These are phyloP conservation scores for Tenodera sinensis DNA, from an alignment of 2,888 invertebrate species.

Conservation along the genomic window DNA sequence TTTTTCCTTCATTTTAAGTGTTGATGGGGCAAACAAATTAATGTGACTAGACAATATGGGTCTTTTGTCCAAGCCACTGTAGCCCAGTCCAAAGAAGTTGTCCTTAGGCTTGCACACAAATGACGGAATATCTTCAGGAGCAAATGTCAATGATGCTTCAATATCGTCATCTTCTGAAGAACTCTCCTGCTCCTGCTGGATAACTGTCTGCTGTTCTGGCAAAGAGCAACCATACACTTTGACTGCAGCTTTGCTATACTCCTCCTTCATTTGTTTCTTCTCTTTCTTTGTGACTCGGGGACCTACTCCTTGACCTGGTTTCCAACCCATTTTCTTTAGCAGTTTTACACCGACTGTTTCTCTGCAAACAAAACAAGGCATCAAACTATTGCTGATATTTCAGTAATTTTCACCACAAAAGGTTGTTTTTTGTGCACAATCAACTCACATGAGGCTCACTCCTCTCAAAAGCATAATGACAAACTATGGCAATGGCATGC, in stretches of 20 bases:
- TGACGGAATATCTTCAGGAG: constrained; percentile 78
- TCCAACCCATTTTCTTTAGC: constrained; percentile 89
- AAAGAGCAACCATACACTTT: constrained; percentile 54
- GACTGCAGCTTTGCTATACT: constrained; percentile 37
- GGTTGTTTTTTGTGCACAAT: too few species aligned
- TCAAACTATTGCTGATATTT: too few species aligned
- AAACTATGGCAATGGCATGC: too few species aligned
- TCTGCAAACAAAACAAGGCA: constrained; percentile 45
- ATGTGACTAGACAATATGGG: constrained; percentile 53
- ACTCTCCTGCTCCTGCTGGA: constrained; percentile 35
- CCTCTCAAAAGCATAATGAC: too few species aligned
- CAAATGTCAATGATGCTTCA: constrained; percentile 54
- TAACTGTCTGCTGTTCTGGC: constrained; percentile 39
- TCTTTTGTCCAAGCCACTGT: constrained; percentile 66
- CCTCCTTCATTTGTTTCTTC: constrained; percentile 40
- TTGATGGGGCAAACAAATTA: constrained; percentile 48
- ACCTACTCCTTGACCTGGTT: constrained; percentile 81
- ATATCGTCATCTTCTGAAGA: constrained; percentile 48
- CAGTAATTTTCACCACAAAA: too few species aligned
- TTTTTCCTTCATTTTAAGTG: constrained; percentile 55
- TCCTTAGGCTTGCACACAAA: constrained; percentile 70
- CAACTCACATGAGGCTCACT: too few species aligned
- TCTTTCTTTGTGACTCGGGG: constrained; percentile 51
- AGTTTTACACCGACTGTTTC: constrained; percentile 86
- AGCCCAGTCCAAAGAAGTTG: constrained; percentile 78